Conservation (phyloP, 2,113 vertebrate species). For the Cricetomys ansorgei region DNA sequence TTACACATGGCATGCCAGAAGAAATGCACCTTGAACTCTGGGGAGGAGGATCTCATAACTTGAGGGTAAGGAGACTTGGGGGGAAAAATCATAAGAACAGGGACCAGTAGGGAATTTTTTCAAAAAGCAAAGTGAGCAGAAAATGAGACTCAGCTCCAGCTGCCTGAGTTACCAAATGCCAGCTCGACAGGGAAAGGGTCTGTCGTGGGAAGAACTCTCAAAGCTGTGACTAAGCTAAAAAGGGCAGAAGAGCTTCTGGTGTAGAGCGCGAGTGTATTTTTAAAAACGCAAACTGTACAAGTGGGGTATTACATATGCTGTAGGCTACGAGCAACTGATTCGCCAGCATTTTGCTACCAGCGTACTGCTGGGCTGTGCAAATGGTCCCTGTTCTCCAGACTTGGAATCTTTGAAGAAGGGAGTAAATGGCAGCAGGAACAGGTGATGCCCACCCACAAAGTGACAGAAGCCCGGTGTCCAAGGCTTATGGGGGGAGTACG, state of each 20-base stretch:
- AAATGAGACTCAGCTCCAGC: not conserved
- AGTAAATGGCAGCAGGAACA: not conserved
- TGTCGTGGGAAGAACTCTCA: conserved; percentile 49
- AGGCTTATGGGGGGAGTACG: not conserved
- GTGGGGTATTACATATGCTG: not conserved
- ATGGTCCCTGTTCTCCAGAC: not conserved
- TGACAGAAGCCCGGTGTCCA: not conserved
- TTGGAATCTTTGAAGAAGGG: not conserved
- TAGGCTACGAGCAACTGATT: not conserved
- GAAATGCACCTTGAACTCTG: accelerated
- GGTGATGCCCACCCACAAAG: not conserved
- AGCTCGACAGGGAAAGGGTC: not conserved
- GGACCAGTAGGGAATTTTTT: not conserved
- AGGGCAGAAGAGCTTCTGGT: conserved; percentile 57
- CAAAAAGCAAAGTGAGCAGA: not conserved
- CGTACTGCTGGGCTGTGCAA: not conserved
- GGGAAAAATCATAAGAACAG: not conserved
- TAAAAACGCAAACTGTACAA: conserved; percentile 19
- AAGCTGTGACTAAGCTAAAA: conserved; percentile 54
- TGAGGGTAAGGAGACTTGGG: not conserved
- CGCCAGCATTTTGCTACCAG: not conserved
- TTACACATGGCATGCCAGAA: accelerated
- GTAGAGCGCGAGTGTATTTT: not conserved
- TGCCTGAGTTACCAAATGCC: conserved; percentile 48
- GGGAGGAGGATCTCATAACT: not conserved